These are phyloP conservation scores for Callimorpha dominula DNA, from an alignment of 2,888 invertebrate genomes.

Conservation along the genomic window DNA sequence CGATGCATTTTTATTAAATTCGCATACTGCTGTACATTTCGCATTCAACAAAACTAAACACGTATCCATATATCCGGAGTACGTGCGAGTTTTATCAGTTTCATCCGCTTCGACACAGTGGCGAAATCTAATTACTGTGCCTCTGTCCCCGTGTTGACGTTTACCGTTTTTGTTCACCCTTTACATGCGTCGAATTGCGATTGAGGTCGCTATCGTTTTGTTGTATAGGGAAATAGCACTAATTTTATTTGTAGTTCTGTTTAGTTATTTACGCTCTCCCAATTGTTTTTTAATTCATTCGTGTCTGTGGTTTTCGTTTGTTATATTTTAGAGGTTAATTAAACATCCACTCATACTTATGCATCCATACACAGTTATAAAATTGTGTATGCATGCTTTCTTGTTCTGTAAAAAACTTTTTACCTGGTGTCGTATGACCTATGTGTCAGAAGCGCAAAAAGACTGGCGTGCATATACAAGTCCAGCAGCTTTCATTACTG, in stretches of 20 bases:
- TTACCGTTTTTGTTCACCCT: constrained; percentile 50
- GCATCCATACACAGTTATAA: too few species aligned
- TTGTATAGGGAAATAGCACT: constrained; percentile 28
- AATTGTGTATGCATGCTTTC: too few species aligned
- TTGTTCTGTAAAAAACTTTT: too few species aligned
- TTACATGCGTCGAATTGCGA: constrained; percentile 49
- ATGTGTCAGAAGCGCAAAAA: too few species aligned
- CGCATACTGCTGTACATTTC: constrained; percentile 13
- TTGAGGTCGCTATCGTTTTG: constrained; percentile 38
- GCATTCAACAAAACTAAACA: constrained; percentile 26
- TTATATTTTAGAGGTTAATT: neutral
- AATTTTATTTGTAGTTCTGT: constrained; percentile 31
- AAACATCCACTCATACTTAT: neutral
- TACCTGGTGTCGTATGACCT: too few species aligned
- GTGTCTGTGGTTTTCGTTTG: neutral
- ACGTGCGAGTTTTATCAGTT: constrained; percentile 45
- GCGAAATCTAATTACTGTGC: constrained; percentile 58
- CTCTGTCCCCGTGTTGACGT: constrained; percentile 49
- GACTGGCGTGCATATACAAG: too few species aligned
- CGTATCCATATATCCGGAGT: constrained; percentile 26
- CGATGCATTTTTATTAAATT: constrained; percentile 21
- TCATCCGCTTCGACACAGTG: constrained; percentile 37
- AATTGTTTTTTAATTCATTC: constrained; percentile 6
- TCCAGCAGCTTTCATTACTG: too few species aligned
- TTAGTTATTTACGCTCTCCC: constrained; percentile 25